Base-by-base conservation (phyloP, 2,113 vertebrate species). In the Porphyrio hochstetteri region DNA sequence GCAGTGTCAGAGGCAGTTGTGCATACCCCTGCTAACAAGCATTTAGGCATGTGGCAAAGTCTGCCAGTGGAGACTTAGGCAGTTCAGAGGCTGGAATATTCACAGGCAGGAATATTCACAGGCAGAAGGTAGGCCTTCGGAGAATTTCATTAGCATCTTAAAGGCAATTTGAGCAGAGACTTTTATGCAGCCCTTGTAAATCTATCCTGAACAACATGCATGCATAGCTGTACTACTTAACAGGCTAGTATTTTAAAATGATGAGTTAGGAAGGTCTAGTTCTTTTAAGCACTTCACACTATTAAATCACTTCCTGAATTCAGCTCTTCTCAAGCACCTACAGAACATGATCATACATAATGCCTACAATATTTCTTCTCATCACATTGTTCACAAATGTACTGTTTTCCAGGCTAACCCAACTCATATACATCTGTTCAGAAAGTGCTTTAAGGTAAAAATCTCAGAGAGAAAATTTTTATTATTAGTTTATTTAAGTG, bases 1-100 rank as follows among this genome's bases (percentile, higher is more conserved):
- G 53, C 11, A 72, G 18, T 25, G 33, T 61, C 44, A 69, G 44
- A 68, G 19, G 7, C 20, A 48, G 14, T 19, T 50, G 18, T 60
- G 5, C 7, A 14, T 18, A 19, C 3, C 38, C 13, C 17, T 0
- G 0, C 46, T 78, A 55, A 25, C 19, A 67, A 42, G 5, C 21
- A 19, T 81, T 83, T 67, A 84, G 23, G 27, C 25, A 56, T 10
- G 25, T 59, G 17, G 33, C 21, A 75, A 82, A 67, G 7, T 52
- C 42, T 81, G 16, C 4, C 7, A 28, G 13, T 27, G 19, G 13
- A 70, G 10, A 44, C 16, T 31, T n/a, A 3, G 24, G 10, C 18
- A 36, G 15, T 28, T 83, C 29, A 68, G 86, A 67, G 13, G 11
- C 17, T 70, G 11, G 27, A 25, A n/a, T 68, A 52, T 10, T 85